These are phyloP conservation scores for Pomatostomus ruficeps DNA, from an alignment of 2,113 vertebrate species.

Conservation along the genomic window DNA sequence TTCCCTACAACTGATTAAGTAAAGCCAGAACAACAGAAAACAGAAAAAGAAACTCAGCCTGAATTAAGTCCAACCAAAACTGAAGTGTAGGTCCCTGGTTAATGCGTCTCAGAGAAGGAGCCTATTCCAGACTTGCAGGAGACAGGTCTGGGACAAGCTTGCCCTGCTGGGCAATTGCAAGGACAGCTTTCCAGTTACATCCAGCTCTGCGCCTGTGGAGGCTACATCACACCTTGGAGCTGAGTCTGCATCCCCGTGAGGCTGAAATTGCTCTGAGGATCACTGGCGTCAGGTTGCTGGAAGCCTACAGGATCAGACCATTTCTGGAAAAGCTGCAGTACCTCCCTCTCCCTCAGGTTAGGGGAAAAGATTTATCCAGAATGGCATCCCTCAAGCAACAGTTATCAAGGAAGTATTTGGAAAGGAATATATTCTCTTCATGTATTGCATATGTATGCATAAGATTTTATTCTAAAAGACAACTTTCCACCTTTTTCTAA, in stretches of 20 bases:
- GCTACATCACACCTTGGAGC: conserved; percentile 20
- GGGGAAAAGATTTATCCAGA: neutral
- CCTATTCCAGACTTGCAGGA: conserved; percentile 28
- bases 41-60: neutral
- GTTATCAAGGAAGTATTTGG: neutral
- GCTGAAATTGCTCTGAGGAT: neutral
- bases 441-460: neutral
- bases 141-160: neutral
- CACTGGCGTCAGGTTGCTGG: neutral
- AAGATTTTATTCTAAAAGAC: neutral
- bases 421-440: neutral
- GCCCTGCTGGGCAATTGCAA: conserved; percentile 14
- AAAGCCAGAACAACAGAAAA: neutral
- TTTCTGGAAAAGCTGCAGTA: neutral
- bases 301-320: neutral
- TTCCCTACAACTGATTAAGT: conserved; percentile 9
- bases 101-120: conserved; percentile 9
- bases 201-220: conserved; percentile 15
- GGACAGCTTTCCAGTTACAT: conserved; percentile 40
- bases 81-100: conserved; percentile 3
- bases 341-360: neutral
- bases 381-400: neutral
- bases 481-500: neutral
- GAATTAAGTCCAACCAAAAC: neutral
- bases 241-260: neutral